phyloP scores from a whole-genome alignment of 2,797 vertebrate species.

The Balearica regulorum region DNA sequence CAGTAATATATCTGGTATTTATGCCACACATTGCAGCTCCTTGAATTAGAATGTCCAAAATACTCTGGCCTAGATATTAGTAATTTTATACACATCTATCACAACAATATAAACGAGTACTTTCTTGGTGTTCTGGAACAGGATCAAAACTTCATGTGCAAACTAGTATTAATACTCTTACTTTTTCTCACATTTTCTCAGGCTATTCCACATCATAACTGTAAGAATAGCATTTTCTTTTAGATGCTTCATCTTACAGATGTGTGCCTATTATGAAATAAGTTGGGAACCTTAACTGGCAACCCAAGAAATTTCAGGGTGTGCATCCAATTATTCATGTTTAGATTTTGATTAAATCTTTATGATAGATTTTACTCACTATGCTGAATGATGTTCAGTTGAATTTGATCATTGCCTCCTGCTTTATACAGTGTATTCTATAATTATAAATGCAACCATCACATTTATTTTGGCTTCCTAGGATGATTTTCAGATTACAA shows the following conservation, averaged over 20 bases:
- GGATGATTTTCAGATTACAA: not conserved
- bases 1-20: not conserved
- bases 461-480: not conserved
- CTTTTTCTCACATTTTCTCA: not conserved
- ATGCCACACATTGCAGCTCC: not conserved
- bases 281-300: not conserved
- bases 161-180: not conserved
- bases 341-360: constrained; percentile 3
- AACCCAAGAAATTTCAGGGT: not conserved
- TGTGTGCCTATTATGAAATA: not conserved
- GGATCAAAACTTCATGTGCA: not conserved
- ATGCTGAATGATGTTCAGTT: not conserved
- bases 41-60: not conserved
- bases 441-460: not conserved
- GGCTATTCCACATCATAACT: not conserved
- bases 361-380: not conserved
- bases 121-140: not conserved
- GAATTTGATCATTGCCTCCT: not conserved
- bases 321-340: not conserved
- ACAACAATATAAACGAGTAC: not conserved
- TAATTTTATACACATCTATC: not conserved
- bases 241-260: not conserved
- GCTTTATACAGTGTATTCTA: not conserved
- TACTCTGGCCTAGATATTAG: not conserved
- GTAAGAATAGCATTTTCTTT: not conserved